A percentile compares a stretch with the other conserved stretches of the same genome.
Evolutionary conservation across 2,113 vertebrate genomes (phyloP).

Genomic region (Prochilodus magdalenae): DNA sequence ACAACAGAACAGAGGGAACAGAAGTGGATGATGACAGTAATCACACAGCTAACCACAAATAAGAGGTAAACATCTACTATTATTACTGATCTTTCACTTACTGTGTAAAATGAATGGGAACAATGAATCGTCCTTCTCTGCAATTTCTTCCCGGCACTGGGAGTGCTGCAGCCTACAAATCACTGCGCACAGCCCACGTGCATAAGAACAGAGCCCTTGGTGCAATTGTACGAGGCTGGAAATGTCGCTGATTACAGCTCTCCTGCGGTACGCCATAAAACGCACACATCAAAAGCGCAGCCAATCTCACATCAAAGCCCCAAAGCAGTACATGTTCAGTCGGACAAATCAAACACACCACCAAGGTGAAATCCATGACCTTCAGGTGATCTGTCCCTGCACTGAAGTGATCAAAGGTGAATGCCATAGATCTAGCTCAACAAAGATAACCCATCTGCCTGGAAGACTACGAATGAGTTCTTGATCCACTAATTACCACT

Average conservation of each 20-base stretch:
- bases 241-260: constrained; percentile 30
- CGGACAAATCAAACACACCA: constrained; percentile 16
- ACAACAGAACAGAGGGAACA: background rate
- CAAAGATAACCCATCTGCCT: constrained; percentile 7
- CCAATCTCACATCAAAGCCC: constrained; percentile 4
- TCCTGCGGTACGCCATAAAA: constrained; percentile 2
- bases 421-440: constrained; percentile 4
- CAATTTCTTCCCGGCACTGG: constrained; percentile 15
- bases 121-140: constrained; percentile 21
- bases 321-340: constrained; percentile 10
- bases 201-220: constrained; percentile 5
- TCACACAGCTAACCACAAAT: constrained; percentile 20
- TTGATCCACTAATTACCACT: no score
- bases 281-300: constrained; percentile 7
- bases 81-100: constrained; percentile 24
- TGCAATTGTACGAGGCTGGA: constrained; percentile 8
- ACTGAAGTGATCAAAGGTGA: background rate
- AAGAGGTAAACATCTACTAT: constrained; percentile 18
- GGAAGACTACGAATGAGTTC: background rate
- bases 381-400: background rate
- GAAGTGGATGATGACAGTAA: constrained; percentile 37
- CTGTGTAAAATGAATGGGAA: constrained; percentile 30
- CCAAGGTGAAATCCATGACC: constrained; percentile 7
- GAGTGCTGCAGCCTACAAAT: constrained; percentile 8
- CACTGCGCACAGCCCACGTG: background rate